Base-by-base conservation (phyloP, 2,113 vertebrate genomes). In the Thunnus maccoyii region DNA sequence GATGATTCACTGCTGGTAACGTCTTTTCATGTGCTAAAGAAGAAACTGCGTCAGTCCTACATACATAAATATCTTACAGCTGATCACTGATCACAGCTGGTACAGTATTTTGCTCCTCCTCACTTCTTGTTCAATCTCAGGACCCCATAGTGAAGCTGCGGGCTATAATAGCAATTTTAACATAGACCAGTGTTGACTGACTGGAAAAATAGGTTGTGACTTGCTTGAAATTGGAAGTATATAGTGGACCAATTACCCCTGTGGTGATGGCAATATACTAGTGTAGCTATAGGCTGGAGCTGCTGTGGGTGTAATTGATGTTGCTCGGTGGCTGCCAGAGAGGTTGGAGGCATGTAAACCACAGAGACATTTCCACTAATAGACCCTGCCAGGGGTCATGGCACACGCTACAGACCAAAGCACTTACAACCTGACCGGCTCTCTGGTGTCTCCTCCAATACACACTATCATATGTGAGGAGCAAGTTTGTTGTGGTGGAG, bases 211-310 rank as follows among this genome's bases (percentile, higher is more conserved):
- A 85, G 91, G 83, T 85, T 86, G 61, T 14, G 73, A 90, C 91
- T 93, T 89, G 78, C 80, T 78, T 8, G 73, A 90, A 93, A 94
- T 92, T 90, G 90, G 82, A 85, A 91, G 88, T 91, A 85, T 90
- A 93, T 90, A 90, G 87, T 67, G 78, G 89, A 91, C 87, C 94
- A 94, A 94, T 94, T 94, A 94, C 92, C 93, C 92, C 81, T 60
- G 76, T 74, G 89, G 93, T 90, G 88, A 94, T 90, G 91, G 89
- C 90, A 91, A 94, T 92, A 88, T 86, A 92, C 63, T 64, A 72
- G 83, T 73, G 89, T 85, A 83, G 92, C 89, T 90, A 89, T 89
- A 91, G 90, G 87, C 83, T 58, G 86, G 73, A 78, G 80, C 68
- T 82, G 82, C 77, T 77, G 79, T 80, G 90, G 89, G 79, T 83